phyloP scores from a whole-genome alignment of 2,888 invertebrate genomes.

The Cephus pulcher region DNA sequence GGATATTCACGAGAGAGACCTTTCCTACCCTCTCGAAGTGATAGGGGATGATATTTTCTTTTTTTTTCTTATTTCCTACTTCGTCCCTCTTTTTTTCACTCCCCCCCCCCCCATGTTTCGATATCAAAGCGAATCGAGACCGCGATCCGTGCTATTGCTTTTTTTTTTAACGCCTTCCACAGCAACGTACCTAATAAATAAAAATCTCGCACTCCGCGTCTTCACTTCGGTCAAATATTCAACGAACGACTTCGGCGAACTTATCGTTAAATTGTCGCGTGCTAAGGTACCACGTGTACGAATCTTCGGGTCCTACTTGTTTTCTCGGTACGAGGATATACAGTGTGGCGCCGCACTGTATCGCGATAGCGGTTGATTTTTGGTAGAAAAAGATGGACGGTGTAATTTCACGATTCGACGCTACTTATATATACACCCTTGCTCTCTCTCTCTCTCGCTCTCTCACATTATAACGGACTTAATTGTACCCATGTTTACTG shows the following conservation, averaged over 20 bases:
- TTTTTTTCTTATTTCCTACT: neutral
- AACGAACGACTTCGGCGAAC: slow-evolving; percentile 49
- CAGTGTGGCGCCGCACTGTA: neutral
- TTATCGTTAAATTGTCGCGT: slow-evolving; percentile 48
- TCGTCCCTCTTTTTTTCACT: neutral
- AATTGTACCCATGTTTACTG: neutral
- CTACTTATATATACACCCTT: neutral
- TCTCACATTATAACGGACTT: neutral
- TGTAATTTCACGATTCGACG: neutral
- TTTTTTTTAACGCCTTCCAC: neutral
- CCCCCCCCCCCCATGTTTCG: neutral
- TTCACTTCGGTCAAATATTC: too few relatives aligned
- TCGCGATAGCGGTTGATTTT: neutral
- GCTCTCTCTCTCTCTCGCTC: too few relatives aligned
- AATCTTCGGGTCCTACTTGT: neutral
- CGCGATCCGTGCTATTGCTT: neutral
- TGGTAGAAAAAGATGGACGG: neutral
- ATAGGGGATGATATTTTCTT: neutral
- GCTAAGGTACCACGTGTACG: slow-evolving; percentile 4
- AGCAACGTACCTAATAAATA: neutral
- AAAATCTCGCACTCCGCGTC: neutral
- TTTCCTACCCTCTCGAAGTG: neutral
- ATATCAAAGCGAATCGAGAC: neutral
- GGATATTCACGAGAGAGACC: neutral
- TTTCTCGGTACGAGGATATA: neutral